Conservation (phyloP, 1,140 invertebrate genomes). For the Mamestra configurata region DNA sequence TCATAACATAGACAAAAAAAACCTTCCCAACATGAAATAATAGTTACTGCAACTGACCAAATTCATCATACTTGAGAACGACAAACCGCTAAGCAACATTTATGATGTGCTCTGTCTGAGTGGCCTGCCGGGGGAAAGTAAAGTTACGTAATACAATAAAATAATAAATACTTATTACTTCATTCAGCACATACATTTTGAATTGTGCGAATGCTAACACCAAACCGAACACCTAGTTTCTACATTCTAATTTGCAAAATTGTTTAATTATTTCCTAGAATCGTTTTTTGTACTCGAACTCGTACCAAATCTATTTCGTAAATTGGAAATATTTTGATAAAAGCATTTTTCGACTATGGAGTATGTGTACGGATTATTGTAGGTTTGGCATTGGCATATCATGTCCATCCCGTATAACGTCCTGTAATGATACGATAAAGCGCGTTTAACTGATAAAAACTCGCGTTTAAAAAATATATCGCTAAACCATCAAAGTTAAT, state of each 20-base stretch:
- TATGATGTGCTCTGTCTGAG: background rate
- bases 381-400: conserved; percentile 6
- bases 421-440: conserved; percentile 1
- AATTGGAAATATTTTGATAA: background rate
- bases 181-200: conserved; percentile 22
- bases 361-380: background rate
- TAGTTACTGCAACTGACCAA: too few species aligned
- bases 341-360: too few species aligned
- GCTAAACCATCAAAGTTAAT: too few species aligned
- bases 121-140: conserved; percentile 8
- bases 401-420: background rate
- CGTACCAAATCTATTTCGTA: too few species aligned
- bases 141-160: conserved; percentile 43
- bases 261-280: background rate
- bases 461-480: background rate
- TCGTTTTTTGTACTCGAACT: background rate
- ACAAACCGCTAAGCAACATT: conserved; percentile 11
- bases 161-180: conserved; percentile 12
- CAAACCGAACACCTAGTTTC: background rate
- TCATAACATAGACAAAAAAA: too few species aligned
- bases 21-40: too few species aligned
- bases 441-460: conserved; percentile 3
- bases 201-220: conserved; percentile 17
- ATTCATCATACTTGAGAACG: background rate
- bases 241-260: conserved; percentile 34